These are phyloP conservation scores for Thaumatotibia leucotreta DNA, from an alignment of 1,140 invertebrate genomes.

Conservation along the genomic window DNA sequence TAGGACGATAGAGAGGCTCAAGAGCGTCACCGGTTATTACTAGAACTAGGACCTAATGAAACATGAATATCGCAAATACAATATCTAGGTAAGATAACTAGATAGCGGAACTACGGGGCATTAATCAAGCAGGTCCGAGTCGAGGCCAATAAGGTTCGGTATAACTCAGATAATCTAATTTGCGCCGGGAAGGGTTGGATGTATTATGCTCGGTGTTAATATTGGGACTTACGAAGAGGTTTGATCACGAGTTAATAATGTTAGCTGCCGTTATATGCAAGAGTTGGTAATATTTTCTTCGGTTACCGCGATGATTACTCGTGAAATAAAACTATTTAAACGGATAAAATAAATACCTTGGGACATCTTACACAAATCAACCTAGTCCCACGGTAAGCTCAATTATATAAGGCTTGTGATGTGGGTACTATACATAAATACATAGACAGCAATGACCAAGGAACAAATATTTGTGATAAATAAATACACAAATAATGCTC, in stretches of 20 bases:
- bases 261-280: not conserved
- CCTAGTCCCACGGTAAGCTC: no score
- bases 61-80: slow-evolving; percentile 10
- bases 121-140: slow-evolving; percentile 12
- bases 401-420: no score
- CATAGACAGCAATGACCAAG: no score
- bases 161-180: slow-evolving; percentile 14
- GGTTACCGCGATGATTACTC: no score
- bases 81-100: slow-evolving; percentile 8
- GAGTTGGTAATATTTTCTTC: not conserved
- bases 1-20: not conserved
- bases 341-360: no score
- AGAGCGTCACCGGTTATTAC: not conserved
- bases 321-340: no score
- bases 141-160: slow-evolving; percentile 6
- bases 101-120: slow-evolving; percentile 8
- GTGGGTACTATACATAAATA: no score
- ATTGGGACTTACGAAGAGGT: slow-evolving; percentile 1
- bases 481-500: no score
- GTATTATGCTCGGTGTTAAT: slow-evolving; percentile 12
- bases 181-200: slow-evolving; percentile 7
- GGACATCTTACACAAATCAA: no score
- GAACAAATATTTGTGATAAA: no score
- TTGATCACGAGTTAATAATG: slow-evolving; percentile 2
- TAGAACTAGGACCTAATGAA: not conserved